These are phyloP conservation scores for Fragum whitleyi DNA, from an alignment of 2,888 invertebrate species.

Conservation along the genomic window DNA sequence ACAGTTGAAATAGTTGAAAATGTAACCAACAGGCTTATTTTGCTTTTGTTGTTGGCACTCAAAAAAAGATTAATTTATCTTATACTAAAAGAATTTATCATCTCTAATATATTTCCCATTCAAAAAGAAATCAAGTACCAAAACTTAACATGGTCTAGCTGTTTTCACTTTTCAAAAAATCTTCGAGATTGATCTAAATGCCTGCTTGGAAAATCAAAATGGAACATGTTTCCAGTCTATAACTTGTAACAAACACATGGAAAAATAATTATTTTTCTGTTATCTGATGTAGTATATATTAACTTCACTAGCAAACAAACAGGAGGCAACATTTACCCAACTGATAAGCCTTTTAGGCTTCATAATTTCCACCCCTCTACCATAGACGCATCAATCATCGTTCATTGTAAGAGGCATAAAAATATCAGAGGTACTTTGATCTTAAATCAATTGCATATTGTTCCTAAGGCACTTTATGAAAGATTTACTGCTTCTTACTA, in stretches of 20 bases:
- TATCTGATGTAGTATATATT: slow-evolving; percentile 37
- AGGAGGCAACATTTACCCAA: too few relatives aligned
- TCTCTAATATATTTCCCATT: too few relatives aligned
- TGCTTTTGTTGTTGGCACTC: too few relatives aligned
- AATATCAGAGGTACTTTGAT: slow-evolving; percentile 18
- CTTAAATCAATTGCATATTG: not conserved
- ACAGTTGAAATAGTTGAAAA: too few relatives aligned
- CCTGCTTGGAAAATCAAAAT: not conserved
- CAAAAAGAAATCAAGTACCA: too few relatives aligned
- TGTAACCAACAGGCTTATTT: too few relatives aligned
- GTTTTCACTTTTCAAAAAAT: too few relatives aligned
- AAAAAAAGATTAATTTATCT: too few relatives aligned
- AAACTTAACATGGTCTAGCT: too few relatives aligned
- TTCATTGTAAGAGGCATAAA: not conserved
- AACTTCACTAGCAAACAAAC: not conserved
- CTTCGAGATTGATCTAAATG: not conserved
- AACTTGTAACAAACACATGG: slow-evolving; percentile 13
- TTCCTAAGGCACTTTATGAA: not conserved
- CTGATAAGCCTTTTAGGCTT: slow-evolving; percentile 16
- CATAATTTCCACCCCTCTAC: not conserved
- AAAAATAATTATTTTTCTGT: slow-evolving; percentile 40
- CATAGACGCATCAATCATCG: slow-evolving; percentile 4
- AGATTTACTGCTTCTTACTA: not conserved
- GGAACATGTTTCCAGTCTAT: slow-evolving; percentile 31
- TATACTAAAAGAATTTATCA: too few relatives aligned